A percentile compares a stretch with the other conserved stretches of the same genome.
phyloP scores from a whole-genome alignment of 2,797 vertebrate genomes.

The Amphiprion clarkii region DNA sequence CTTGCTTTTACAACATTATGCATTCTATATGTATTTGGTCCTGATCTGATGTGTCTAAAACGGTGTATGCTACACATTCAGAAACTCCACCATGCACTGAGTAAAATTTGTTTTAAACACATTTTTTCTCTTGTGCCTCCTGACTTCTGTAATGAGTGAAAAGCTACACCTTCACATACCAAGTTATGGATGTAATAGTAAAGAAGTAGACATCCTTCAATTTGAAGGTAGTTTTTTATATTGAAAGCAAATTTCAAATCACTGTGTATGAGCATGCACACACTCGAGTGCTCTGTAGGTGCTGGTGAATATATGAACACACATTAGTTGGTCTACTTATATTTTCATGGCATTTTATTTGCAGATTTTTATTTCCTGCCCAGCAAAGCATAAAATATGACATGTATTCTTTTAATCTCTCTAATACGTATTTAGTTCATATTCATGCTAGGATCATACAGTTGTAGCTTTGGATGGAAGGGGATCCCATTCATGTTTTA shows the following conservation, averaged over 20 bases:
- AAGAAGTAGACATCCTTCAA: neutral
- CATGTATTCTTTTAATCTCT: conserved; percentile 23
- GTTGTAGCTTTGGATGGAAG: neutral
- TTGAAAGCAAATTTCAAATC: conserved; percentile 4
- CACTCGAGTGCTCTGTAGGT: too few species aligned
- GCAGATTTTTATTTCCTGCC: conserved; percentile 3
- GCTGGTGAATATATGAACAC: neutral
- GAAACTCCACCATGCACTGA: neutral
- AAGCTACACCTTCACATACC: conserved; percentile 8
- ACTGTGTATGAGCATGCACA: neutral
- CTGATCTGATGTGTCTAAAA: conserved; percentile 1
- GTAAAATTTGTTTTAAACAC: conserved; percentile 31
- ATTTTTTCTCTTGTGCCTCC: conserved; percentile 22
- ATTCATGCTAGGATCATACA: conserved; percentile 21
- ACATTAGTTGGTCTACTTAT: conserved; percentile 1
- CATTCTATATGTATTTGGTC: neutral
- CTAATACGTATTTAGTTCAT: conserved; percentile 10
- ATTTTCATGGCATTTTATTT: conserved; percentile 18
- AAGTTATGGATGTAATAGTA: conserved; percentile 6
- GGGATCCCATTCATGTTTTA: conserved; percentile 14
- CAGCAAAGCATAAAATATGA: conserved; percentile 2
- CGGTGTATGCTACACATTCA: conserved; percentile 21
- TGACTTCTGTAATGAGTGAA: conserved; percentile 36
- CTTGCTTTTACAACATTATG: neutral
- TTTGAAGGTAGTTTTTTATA: conserved; percentile 8